Percentiles rank a stretch among this genome's conserved stretches.
These are phyloP conservation scores for Adoxophyes honmai DNA, from an alignment of 1,140 invertebrate species.

Conservation along the genomic window DNA sequence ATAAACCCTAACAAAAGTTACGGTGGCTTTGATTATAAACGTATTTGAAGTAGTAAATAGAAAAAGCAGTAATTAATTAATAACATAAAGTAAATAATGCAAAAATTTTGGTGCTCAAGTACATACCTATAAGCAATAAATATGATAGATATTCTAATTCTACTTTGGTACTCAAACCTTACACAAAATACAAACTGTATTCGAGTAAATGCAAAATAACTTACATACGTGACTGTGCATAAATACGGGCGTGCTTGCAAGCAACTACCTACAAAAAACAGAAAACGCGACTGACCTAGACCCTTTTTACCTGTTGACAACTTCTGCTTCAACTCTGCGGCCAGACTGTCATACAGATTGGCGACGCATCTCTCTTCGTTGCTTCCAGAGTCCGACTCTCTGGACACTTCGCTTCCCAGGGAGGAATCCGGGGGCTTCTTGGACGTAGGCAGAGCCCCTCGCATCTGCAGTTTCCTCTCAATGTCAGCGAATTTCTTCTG, in stretches of 20 bases:
- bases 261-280: constrained; percentile 38
- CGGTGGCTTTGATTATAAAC: too few relatives aligned
- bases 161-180: too few relatives aligned
- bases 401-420: constrained; percentile 84
- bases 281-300: constrained; percentile 61
- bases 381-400: constrained; percentile 86
- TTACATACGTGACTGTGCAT: constrained; percentile 2
- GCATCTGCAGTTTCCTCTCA: constrained; percentile 80
- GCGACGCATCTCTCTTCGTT: constrained; percentile 81
- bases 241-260: constrained; percentile 20
- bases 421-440: constrained; percentile 80
- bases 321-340: constrained; percentile 93
- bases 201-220: background rate
- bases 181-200: too few relatives aligned
- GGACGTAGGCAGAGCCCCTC: constrained; percentile 59
- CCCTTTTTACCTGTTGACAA: constrained; percentile 80
- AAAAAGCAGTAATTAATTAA: too few relatives aligned
- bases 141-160: too few relatives aligned
- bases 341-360: constrained; percentile 91
- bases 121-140: too few relatives aligned
- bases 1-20: too few relatives aligned
- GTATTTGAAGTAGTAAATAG: too few relatives aligned
- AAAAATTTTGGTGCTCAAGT: too few relatives aligned
- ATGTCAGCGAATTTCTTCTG: constrained; percentile 90
- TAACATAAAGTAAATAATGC: too few relatives aligned